Evolutionary conservation across 2,797 vertebrate species (phyloP), one percentile per base, ranked within the genome.

Genomic region (Luscinia megarhynchos): DNA sequence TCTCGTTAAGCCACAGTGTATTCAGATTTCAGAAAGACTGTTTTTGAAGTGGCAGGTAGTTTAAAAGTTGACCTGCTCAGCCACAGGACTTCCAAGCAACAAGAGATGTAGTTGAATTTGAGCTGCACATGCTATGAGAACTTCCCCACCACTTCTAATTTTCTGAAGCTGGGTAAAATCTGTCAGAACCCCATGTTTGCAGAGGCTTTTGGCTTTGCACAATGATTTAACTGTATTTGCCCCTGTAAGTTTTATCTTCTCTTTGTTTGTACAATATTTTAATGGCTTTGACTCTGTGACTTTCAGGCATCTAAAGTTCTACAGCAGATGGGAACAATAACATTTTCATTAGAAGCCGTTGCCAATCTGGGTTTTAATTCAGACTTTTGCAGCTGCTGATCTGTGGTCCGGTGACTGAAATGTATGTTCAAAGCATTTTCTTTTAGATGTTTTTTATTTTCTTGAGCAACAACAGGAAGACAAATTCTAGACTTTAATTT

Each of bases 281-380:
- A 89, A 80, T 72, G 59, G 46, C 46, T 91, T 95, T 95, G 72
- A 80, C 84, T 79, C 87, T 40, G 59, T 73, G 41, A 58, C 54
- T 97, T 92, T 54, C n/a, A 32, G 54, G 46, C 29, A 64, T 27
- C 30, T 55, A 0, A 67, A 85, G 30, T 68, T 11, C n/a, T 67
- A 51, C 61, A 89, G 58, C 61, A 66, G 23, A 59, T 59, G 23
- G 32, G 29, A 41, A 32, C 50, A 68, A 48, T 30, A 59, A 53
- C 0, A 2, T 45, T 87, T 93, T 78, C 59, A 72, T 83, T 80
- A 69, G 53, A 92, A 82, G 41, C 18, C 5, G 2, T 54, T 72
- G 21, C 26, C 68, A 64, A 3, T 38, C 23, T 48, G 32, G 2
- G 27, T 16, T 77, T 87, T 62, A 43, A 61, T 54, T 83, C 58